phyloP scores from a whole-genome alignment of 2,797 vertebrate genomes.

The Gymnocypris eckloni region DNA sequence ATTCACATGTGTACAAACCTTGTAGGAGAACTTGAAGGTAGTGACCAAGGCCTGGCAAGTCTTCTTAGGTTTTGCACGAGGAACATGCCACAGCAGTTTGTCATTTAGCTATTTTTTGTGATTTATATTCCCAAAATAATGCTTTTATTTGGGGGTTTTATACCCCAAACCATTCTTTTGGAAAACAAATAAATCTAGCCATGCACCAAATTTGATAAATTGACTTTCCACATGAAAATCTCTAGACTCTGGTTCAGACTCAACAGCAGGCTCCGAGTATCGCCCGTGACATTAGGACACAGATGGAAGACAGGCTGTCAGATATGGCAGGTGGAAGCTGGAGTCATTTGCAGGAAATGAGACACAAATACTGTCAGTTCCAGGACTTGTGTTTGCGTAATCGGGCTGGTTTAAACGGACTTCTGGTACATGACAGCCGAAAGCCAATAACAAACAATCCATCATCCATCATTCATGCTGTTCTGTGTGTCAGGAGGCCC shows the following conservation, averaged over 20 bases:
- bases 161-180: neutral
- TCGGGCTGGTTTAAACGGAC: conserved; percentile 6
- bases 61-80: neutral
- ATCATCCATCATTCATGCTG: conserved; percentile 27
- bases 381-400: conserved; percentile 17
- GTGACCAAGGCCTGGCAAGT: neutral
- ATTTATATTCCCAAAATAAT: neutral
- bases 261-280: neutral
- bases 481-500: conserved; percentile 21
- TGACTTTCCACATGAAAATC: neutral
- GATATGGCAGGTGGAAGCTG: conserved; percentile 18
- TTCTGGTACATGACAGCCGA: conserved; percentile 34
- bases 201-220: neutral
- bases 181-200: neutral
- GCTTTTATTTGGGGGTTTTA: neutral
- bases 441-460: conserved; percentile 25
- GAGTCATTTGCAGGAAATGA: conserved; percentile 11
- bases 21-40: neutral
- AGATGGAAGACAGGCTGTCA: conserved; percentile 32
- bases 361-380: conserved; percentile 26
- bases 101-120: neutral
- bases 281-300: neutral
- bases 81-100: neutral
- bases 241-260: neutral
- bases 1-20: neutral